Evolutionary conservation across 2,797 vertebrate genomes (phyloP), one percentile per base, ranked within the genome.

Genomic region (Poecile montanus): DNA sequence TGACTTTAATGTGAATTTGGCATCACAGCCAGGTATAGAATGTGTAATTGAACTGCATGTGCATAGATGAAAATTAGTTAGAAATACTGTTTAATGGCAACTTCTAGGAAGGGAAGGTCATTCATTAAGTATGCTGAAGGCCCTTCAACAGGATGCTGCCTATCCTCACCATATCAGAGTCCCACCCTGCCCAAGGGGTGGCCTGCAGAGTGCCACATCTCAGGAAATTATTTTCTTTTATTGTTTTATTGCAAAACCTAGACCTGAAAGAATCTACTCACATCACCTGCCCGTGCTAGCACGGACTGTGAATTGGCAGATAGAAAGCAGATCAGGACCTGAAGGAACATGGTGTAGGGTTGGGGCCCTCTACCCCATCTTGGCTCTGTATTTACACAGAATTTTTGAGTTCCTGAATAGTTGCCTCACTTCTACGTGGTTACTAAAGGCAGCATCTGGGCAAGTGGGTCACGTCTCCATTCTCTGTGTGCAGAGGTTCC

Each of bases 401-500:
- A 50, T 34, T 27, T 0, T 0, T 36, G 42, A 26, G 5, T 65
- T 73, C 16, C 14, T 44, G 7, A 65, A n/a, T 0, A 5, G 26
- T 6, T n/a, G 34, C 20, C 29, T 73, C 34, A 1, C 5, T 65
- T 27, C 18, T 65, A 0, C 3, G 0, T 8, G 7, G 57, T 75
- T 42, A 20, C 47, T 38, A 23, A 70, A 58, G n/a, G 60, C 44
- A 7, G 32, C 1, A 47, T 30, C 2, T 15, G 32, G 27, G 48
- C 27, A 22, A 25, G 10, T 4, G 8, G 30, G 4, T 17, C 11
- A 0, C 3, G 4, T 36, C 25, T 47, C 22, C 0, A 0, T 30
- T 38, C 61, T 21, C 23, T 15, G 32, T 1, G 30, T 20, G 61
- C 66, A 77, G 16, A 1, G 27, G 36, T 47, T 82, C 9, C 36